Percentiles rank a stretch among this genome's conserved stretches.
These are phyloP conservation scores for Phylloscopus collybita DNA, from an alignment of 2,797 vertebrate species.

Conservation along the genomic window DNA sequence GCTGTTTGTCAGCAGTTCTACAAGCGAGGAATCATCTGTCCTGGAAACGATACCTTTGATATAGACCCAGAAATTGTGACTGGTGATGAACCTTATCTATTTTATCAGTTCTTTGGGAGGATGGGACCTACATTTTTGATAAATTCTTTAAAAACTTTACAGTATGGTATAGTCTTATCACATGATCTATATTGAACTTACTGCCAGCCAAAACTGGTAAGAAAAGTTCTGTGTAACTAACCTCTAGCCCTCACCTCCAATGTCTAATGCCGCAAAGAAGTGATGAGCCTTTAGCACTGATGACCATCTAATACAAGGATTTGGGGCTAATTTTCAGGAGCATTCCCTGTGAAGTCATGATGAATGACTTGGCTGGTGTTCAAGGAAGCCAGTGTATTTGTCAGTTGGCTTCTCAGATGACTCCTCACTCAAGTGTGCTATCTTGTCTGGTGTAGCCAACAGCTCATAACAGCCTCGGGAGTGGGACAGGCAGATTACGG, in stretches of 20 bases:
- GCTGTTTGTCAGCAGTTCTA: constrained; percentile 89
- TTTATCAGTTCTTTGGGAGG: not conserved
- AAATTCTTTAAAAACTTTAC: not conserved
- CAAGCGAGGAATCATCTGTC: constrained; percentile 83
- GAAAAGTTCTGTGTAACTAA: not conserved
- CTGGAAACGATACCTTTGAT: constrained; percentile 89
- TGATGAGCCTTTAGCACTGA: not conserved
- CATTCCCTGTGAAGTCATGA: not conserved
- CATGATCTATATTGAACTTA: not conserved
- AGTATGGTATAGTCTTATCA: not conserved
- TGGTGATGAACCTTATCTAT: constrained; percentile 77
- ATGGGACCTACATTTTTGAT: not conserved
- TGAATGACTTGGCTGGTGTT: not conserved
- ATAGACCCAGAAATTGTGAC: constrained; percentile 88
- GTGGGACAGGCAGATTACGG: constrained; percentile 29
- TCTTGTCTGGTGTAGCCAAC: constrained; percentile 19
- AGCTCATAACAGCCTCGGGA: not conserved
- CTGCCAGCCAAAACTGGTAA: not conserved
- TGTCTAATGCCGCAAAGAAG: not conserved
- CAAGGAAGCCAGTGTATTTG: not conserved
- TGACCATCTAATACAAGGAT: not conserved
- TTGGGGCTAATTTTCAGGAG: not conserved
- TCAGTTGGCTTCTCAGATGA: not conserved
- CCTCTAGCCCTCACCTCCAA: not conserved
- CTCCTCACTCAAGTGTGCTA: not conserved